These are phyloP conservation scores for Gnathonemus longibarbis DNA, from an alignment of 2,113 vertebrate genomes.

Conservation along the genomic window DNA sequence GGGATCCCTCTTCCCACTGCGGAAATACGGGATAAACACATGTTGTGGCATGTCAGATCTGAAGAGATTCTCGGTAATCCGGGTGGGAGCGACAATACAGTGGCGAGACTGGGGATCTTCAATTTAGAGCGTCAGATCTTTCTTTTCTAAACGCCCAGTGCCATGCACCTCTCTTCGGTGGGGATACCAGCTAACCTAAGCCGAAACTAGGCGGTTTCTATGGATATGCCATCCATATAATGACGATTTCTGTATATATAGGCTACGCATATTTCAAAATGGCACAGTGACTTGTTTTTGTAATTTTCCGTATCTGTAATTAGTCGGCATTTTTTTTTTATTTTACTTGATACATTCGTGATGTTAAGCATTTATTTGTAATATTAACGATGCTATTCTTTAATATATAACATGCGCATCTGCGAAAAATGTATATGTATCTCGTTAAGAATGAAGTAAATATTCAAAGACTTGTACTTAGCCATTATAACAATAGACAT, in stretches of 20 bases:
- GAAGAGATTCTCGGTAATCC: constrained; percentile 69
- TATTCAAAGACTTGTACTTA: neutral
- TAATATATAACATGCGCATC: neutral
- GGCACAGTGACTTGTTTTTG: neutral
- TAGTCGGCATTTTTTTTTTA: neutral
- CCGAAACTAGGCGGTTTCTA: neutral
- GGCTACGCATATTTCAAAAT: neutral
- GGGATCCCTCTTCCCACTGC: constrained; percentile 79
- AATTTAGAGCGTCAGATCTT: constrained; percentile 65
- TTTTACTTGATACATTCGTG: neutral
- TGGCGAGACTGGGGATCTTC: constrained; percentile 44
- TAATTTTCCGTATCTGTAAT: neutral
- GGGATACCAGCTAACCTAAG: neutral
- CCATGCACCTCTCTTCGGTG: constrained; percentile 85
- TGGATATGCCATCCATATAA: neutral
- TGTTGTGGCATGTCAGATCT: constrained; percentile 81
- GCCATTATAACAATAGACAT: neutral
- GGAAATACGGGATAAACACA: constrained; percentile 82
- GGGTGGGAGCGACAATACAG: constrained; percentile 36
- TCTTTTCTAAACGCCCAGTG: constrained; percentile 73
- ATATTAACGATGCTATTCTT: neutral
- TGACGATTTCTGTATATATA: neutral
- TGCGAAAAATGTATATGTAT: neutral
- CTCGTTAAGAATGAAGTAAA: neutral
- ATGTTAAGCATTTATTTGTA: neutral